Evolutionary conservation across 2,113 vertebrate species (phyloP).

Genomic region (Carassius carassius): DNA sequence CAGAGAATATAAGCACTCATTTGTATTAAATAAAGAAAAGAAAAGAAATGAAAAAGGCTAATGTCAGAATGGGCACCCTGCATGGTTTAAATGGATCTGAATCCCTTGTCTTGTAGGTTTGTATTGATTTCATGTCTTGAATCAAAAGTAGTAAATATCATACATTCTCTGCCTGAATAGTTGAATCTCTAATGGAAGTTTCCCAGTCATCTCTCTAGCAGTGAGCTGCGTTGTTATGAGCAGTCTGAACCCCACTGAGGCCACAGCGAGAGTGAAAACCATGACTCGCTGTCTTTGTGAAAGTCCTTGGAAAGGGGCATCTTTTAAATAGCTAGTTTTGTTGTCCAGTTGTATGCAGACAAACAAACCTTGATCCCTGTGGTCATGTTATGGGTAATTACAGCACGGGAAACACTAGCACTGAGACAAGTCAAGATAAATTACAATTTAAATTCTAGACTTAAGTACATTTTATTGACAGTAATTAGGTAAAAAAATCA

Average conservation of each 20-base stretch:
- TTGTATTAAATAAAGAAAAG: not conserved
- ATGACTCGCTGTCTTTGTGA: not conserved
- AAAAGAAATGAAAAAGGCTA: not conserved
- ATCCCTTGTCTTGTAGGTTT: constrained; percentile 2
- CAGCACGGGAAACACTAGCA: constrained; percentile 28
- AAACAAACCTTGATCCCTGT: constrained; percentile 15
- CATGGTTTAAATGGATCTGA: not conserved
- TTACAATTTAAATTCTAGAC: constrained; percentile 4
- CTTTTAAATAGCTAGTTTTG: constrained; percentile 28
- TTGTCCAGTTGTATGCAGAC: constrained; percentile 13
- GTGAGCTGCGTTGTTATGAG: constrained; percentile 15
- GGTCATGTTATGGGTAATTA: constrained; percentile 39
- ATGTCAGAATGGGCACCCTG: constrained; percentile 2
- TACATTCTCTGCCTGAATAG: not conserved
- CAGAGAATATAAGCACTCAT: not conserved
- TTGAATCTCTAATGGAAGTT: constrained; percentile 22
- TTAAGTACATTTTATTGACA: constrained; percentile 44
- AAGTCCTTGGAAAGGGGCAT: not conserved
- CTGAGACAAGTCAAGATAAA: not conserved
- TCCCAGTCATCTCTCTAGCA: not conserved
- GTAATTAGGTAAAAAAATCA: constrained; percentile 54
- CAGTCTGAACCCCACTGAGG: not conserved
- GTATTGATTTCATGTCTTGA: constrained; percentile 40
- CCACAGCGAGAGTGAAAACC: not conserved
- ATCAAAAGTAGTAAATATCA: constrained; percentile 32